Percentiles rank a stretch among this genome's conserved stretches.
phyloP scores from a whole-genome alignment of 64 coral and sea anemone genomes.

The Stichodactyla helianthus region DNA sequence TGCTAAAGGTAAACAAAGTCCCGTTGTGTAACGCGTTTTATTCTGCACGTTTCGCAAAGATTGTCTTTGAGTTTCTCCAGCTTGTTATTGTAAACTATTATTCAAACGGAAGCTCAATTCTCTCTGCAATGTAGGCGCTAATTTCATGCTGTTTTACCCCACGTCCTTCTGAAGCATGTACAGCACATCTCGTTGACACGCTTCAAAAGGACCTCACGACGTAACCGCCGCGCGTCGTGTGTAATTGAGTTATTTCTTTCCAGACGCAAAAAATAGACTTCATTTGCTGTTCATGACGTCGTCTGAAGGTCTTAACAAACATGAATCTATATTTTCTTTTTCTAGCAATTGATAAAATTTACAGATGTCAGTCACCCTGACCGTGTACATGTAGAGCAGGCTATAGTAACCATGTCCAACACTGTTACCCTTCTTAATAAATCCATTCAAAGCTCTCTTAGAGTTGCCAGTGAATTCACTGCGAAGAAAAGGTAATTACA shows the following conservation, averaged over 20 bases:
- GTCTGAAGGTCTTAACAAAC: no score
- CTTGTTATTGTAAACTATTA: neutral
- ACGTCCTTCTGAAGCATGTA: no score
- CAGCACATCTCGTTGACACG: no score
- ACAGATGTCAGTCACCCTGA: conserved; percentile 58
- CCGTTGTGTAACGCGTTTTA: neutral
- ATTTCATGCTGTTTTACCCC: no score
- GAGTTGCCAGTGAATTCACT: conserved; percentile 26
- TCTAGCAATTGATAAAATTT: conserved; percentile 58
- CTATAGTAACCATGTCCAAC: conserved; percentile 33
- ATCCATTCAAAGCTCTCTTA: conserved; percentile 57
- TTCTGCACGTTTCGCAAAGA: neutral
- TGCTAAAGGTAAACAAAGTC: conserved; percentile 37
- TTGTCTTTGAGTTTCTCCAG: neutral
- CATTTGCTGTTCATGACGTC: no score
- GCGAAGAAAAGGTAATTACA: conserved; percentile 33
- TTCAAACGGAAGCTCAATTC: neutral
- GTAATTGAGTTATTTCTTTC: no score
- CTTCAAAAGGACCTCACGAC: no score
- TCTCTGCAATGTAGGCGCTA: no score
- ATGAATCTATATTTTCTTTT: neutral
- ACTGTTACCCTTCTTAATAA: conserved; percentile 43
- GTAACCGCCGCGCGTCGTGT: no score
- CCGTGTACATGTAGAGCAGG: conserved; percentile 37
- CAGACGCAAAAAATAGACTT: no score